Evolutionary conservation across 2,113 vertebrate genomes (phyloP).

Genomic region (Apeltes quadracus): DNA sequence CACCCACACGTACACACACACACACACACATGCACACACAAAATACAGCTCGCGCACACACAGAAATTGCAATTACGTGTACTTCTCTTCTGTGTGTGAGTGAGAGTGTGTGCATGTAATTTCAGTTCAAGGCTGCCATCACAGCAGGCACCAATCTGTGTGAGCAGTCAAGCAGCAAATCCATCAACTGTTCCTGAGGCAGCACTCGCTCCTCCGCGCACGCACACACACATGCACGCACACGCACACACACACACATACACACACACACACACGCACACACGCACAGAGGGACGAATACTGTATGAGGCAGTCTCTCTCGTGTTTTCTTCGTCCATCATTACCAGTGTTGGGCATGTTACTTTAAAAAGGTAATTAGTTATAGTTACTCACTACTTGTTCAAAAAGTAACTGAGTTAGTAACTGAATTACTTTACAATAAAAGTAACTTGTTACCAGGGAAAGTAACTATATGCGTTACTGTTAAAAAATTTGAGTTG

Average conservation of each 20-base stretch:
- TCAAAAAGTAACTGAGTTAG: too few relatives aligned
- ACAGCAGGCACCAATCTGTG: conserved; percentile 78
- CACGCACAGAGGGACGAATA: conserved; percentile 37
- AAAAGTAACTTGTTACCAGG: too few relatives aligned
- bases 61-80: conserved; percentile 60
- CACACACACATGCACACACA: not conserved
- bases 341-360: too few relatives aligned
- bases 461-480: too few relatives aligned
- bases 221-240: conserved; percentile 27
- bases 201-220: conserved; percentile 34
- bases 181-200: conserved; percentile 76
- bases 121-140: conserved; percentile 76
- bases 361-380: too few relatives aligned
- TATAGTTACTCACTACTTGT: too few relatives aligned
- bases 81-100: conserved; percentile 31
- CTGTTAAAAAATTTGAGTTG: too few relatives aligned
- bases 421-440: too few relatives aligned
- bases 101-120: conserved; percentile 49
- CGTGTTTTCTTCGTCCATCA: conserved; percentile 55
- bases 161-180: conserved; percentile 78
- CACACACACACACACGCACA: conserved; percentile 39
- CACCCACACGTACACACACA: conserved; percentile 37
- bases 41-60: not conserved
- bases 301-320: conserved; percentile 49
- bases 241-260: conserved; percentile 39